Evolutionary conservation across 2,797 vertebrate species (phyloP), one percentile per base, ranked within the genome.

Genomic region (Acipenser oxyrinchus): DNA sequence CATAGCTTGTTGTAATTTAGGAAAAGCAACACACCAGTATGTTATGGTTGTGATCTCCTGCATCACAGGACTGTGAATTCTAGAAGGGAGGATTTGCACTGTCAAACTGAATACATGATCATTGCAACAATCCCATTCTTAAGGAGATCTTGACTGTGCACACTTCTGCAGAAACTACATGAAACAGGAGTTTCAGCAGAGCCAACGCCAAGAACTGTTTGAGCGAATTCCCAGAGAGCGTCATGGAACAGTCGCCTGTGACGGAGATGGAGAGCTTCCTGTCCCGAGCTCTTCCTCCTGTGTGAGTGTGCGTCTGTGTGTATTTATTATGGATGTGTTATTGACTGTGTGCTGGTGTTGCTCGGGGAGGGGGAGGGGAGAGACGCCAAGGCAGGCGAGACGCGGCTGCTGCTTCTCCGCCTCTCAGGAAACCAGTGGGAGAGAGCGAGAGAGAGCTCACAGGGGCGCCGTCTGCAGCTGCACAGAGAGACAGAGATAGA

Each of bases 351-450:
- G 13, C n/a, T 68, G 37, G 60, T 68, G 68, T 72, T 72, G 83
- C 60, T 62, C 78, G 75, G 81, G 83, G 82, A 70, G 81, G 75
- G 75, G 78, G 75, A 72, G 68, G 78, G 75, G 79, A 78, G 37
- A 64, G 72, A 84, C 82, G 82, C 83, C 82, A 80, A 80, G 75
- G 82, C 76, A 84, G 82, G 77, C 83, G 78, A 85, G 81, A 75
- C 83, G 76, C 83, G 81, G 81, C 83, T 67, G 37, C 82, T 75
- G 78, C 77, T 74, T 80, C 75, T 71, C 84, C 76, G 76, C 78
- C 82, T 83, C 77, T 70, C 83, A 83, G 82, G 79, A 81, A 88
- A 82, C 87, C 86, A 86, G 74, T 73, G 64, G 70, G 72, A 75
- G 75, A 73, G 69, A 62, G 69, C 53, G 78, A 77, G 18, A 62